phyloP scores from a whole-genome alignment of 1,140 invertebrate genomes.

The Phocides pigmalion region DNA sequence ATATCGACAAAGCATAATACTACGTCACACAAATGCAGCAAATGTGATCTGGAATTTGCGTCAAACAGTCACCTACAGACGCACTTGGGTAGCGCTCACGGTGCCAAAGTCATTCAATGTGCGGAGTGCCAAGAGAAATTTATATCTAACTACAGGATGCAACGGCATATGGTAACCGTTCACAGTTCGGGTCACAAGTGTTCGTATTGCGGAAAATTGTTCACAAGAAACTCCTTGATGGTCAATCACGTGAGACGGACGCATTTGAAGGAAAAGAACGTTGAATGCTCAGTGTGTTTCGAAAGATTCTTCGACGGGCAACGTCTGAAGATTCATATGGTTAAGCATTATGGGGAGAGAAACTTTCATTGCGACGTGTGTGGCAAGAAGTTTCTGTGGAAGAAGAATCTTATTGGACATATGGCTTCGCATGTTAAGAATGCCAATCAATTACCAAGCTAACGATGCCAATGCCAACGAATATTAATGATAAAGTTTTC shows the following conservation, averaged over 20 bases:
- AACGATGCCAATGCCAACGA: too few species aligned
- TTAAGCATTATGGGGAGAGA: conserved; percentile 87
- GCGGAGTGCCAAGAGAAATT: conserved; percentile 60
- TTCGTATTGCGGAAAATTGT: conserved; percentile 57
- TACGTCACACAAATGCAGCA: conserved; percentile 43
- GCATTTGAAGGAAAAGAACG: conserved; percentile 70
- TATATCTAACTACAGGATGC: conserved; percentile 51
- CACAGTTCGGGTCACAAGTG: conserved; percentile 61
- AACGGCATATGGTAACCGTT: conserved; percentile 48
- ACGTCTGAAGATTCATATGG: conserved; percentile 75
- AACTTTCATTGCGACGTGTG: conserved; percentile 89
- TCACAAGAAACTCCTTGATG: conserved; percentile 61
- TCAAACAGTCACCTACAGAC: conserved; percentile 40
- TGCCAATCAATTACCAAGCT: conserved; percentile 23
- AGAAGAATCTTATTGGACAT: conserved; percentile 62
- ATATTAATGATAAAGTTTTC: too few species aligned
- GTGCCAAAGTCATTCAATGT: conserved; percentile 50
- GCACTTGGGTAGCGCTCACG: conserved; percentile 54
- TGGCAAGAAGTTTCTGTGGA: conserved; percentile 82
- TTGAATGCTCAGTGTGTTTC: conserved; percentile 56
- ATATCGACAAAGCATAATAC: conserved; percentile 50
- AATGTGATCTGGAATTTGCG: conserved; percentile 50
- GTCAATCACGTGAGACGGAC: conserved; percentile 58
- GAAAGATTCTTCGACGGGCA: conserved; percentile 81
- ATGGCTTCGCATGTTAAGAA: conserved; percentile 52